Conservation (phyloP, 2,797 vertebrate species). For the Eutrigla gurnardus region DNA sequence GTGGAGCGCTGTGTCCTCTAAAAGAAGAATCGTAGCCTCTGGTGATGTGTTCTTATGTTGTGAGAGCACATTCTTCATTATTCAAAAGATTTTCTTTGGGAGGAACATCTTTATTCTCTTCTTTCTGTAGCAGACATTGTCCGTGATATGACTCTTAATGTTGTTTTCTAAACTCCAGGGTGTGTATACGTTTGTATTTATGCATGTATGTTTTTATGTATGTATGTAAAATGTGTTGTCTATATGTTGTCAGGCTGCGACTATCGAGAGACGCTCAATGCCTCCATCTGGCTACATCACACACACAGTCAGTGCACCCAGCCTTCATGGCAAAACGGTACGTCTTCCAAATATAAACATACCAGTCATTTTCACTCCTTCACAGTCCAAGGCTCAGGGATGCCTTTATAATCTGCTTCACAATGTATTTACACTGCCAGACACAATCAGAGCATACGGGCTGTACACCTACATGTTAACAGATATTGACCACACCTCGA, state of each 20-base stretch:
- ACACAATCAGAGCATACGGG: too few relatives aligned
- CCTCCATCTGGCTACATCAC: constrained; percentile 94
- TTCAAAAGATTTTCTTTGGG: not conserved
- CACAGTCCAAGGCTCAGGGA: not conserved
- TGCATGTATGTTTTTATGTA: not conserved
- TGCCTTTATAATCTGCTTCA: not conserved
- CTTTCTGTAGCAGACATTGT: not conserved
- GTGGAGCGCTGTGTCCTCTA: not conserved
- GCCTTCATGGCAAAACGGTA: constrained; percentile 97
- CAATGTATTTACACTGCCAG: too few relatives aligned
- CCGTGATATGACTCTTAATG: not conserved
- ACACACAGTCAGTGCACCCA: constrained; percentile 96
- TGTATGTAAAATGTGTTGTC: constrained; percentile 22
- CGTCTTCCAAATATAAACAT: constrained; percentile 41
- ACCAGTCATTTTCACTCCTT: too few relatives aligned
- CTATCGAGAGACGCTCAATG: constrained; percentile 91
- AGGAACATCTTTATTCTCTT: constrained; percentile 4
- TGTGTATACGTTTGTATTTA: not conserved
- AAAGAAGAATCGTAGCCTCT: not conserved
- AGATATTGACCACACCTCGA: not conserved
- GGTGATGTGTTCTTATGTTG: not conserved
- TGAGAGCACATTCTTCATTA: not conserved
- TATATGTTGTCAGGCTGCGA: constrained; percentile 84
- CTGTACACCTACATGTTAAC: not conserved
- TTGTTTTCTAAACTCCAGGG: not conserved